Conservation (phyloP, 2,888 invertebrate species). For the Agapetus fuscipes region DNA sequence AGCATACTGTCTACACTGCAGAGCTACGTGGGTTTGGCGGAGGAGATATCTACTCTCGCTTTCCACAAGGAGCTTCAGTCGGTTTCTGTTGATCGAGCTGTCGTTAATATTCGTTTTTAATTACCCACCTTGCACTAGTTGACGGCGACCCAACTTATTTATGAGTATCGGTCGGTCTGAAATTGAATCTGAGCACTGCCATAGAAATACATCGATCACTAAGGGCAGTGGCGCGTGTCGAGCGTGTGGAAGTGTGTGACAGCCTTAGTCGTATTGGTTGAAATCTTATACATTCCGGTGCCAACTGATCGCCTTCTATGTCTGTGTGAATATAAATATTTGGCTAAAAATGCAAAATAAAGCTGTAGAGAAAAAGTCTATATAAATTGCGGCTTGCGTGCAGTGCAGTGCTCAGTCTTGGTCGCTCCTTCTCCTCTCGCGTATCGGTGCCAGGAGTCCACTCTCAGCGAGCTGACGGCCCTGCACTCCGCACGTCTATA, state of each 20-base stretch:
- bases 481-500: not conserved
- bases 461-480: not conserved
- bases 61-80: too few relatives aligned
- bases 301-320: slow-evolving; percentile 14
- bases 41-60: too few relatives aligned
- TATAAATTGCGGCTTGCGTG: slow-evolving; percentile 20
- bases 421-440: slow-evolving; percentile 5
- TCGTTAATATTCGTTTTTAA: too few relatives aligned
- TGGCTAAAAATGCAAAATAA: slow-evolving; percentile 21
- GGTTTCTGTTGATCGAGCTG: not conserved
- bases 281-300: slow-evolving; percentile 18
- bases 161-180: too few relatives aligned
- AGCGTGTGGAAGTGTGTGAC: slow-evolving; percentile 13
- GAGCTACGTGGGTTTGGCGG: too few relatives aligned
- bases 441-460: slow-evolving; percentile 1
- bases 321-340: slow-evolving; percentile 16
- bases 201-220: slow-evolving; percentile 2
- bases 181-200: too few relatives aligned
- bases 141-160: too few relatives aligned
- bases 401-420: slow-evolving; percentile 19
- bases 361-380: slow-evolving; percentile 19
- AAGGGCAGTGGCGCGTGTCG: slow-evolving; percentile 15
- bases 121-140: too few relatives aligned
- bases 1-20: too few relatives aligned
- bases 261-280: slow-evolving; percentile 13